A percentile compares a stretch with the other conserved stretches of the same genome.
Evolutionary conservation across 2,113 vertebrate genomes (phyloP).

Genomic region (Lynx canadensis): DNA sequence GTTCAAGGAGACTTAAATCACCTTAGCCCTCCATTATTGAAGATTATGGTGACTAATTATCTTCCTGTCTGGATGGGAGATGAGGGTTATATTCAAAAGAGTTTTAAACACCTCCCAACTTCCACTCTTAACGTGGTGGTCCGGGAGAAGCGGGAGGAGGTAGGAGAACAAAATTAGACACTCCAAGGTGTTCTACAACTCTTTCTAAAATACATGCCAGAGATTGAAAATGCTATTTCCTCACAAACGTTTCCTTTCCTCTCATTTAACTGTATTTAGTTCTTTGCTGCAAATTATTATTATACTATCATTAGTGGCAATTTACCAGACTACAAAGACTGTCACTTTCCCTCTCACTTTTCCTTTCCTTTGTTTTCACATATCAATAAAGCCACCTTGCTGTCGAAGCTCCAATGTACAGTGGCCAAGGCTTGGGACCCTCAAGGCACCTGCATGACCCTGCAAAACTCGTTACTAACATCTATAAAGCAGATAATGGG

Average conservation of each 20-base stretch:
- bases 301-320: conserved; percentile 27
- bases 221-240: conserved; percentile 2
- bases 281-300: conserved; percentile 42
- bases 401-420: not conserved
- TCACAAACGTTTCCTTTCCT: not conserved
- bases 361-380: conserved; percentile 31
- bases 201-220: not conserved
- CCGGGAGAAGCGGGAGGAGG: not conserved
- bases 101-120: conserved; percentile 26
- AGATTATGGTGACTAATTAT: conserved; percentile 75
- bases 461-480: conserved; percentile 2
- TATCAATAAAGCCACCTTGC: not conserved
- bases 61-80: conserved; percentile 48
- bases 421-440: not conserved
- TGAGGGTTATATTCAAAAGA: conserved; percentile 31
- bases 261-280: conserved; percentile 39
- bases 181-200: not conserved
- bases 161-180: not conserved
- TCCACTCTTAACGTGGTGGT: not conserved
- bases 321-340: conserved; percentile 56
- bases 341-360: conserved; percentile 15
- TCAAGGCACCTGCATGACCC: conserved; percentile 14
- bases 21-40: conserved; percentile 64
- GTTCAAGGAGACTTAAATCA: conserved; percentile 63
- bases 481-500: not conserved